Percentiles rank a stretch among this genome's conserved stretches.
Conservation (phyloP, 2,113 vertebrate species). For the Rallus limicola region DNA sequence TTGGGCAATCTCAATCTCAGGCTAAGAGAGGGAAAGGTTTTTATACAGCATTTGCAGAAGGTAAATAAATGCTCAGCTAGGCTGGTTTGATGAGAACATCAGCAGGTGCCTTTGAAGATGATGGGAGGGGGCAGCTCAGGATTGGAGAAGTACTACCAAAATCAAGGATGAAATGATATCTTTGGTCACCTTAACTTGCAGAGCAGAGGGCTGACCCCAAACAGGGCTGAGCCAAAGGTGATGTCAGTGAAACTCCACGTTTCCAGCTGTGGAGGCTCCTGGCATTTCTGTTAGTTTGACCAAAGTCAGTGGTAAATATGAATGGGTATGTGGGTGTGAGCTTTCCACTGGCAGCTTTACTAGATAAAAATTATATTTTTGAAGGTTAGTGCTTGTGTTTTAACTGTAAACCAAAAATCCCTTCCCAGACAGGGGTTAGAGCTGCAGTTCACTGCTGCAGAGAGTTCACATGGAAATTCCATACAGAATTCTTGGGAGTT, state of each 20-base stretch:
- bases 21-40: background rate
- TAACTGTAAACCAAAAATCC: background rate
- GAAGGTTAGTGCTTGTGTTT: background rate
- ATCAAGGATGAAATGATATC: too few species aligned
- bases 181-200: background rate
- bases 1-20: background rate
- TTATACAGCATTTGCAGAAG: rapidly evolving
- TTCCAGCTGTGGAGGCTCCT: background rate
- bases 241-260: background rate
- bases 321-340: background rate
- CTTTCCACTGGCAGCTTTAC: background rate
- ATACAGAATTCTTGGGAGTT: background rate
- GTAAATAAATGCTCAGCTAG: background rate
- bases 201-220: background rate
- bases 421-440: background rate
- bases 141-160: background rate
- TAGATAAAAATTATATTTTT: background rate
- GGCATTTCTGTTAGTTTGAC: background rate
- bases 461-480: background rate
- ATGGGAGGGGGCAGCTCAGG: background rate
- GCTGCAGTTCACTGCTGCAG: background rate
- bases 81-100: background rate
- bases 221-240: rapidly evolving
- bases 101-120: background rate
- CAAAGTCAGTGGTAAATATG: background rate